These are phyloP conservation scores for Acrobeloides nanus DNA, from an alignment of 2,888 invertebrate genomes.

Conservation along the genomic window DNA sequence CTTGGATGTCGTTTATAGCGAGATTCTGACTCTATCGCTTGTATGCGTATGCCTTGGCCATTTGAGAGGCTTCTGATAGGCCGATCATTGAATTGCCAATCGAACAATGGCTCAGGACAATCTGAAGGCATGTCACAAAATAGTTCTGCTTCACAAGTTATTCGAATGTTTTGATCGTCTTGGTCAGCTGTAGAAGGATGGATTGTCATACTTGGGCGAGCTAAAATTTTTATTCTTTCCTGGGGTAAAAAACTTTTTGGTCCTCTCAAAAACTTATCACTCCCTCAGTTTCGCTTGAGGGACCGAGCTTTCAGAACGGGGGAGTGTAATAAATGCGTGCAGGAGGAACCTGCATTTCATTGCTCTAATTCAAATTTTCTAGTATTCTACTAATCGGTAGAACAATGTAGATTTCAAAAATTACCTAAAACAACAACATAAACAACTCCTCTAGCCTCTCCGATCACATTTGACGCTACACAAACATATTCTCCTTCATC, in stretches of 20 bases:
- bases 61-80: constrained; percentile 17
- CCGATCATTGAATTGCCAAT: constrained; percentile 42
- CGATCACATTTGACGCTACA: constrained; percentile 19
- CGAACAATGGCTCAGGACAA: constrained; percentile 43
- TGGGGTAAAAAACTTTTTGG: no score
- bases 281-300: no score
- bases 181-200: constrained; percentile 8
- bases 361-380: no score
- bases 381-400: no score
- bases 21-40: no score
- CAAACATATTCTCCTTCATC: constrained; percentile 28
- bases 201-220: constrained; percentile 7
- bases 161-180: constrained; percentile 9
- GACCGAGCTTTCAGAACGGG: no score
- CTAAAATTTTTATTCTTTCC: constrained; percentile 7
- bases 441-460: constrained; percentile 20
- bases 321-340: no score
- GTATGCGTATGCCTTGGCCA: no score
- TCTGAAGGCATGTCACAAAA: constrained; percentile 21
- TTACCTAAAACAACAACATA: constrained; percentile 12
- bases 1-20: no score
- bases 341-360: no score
- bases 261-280: no score
- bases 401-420: constrained; percentile 9
- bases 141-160: constrained; percentile 35